Evolutionary conservation across 1,140 invertebrate genomes (phyloP).

Genomic region (Cheumatopsyche charites): DNA sequence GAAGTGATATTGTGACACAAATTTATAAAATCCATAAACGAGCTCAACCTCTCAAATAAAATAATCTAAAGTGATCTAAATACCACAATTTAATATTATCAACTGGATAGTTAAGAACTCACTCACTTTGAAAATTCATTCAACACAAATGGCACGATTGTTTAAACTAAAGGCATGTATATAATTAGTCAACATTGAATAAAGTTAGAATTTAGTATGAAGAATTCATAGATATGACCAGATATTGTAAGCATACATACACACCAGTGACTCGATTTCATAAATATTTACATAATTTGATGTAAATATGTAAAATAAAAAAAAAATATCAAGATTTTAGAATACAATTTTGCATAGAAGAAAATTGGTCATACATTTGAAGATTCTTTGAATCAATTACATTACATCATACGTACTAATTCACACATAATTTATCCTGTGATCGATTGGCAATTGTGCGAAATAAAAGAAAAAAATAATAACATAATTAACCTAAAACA

Average conservation of each 20-base stretch:
- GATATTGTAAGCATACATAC: too few relatives aligned
- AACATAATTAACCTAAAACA: neutral
- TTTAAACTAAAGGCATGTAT: conserved; percentile 8
- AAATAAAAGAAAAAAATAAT: neutral
- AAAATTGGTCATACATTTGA: conserved; percentile 5
- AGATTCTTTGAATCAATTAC: conserved; percentile 3
- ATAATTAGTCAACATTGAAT: too few relatives aligned
- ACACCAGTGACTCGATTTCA: neutral
- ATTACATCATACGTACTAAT: neutral
- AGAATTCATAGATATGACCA: too few relatives aligned
- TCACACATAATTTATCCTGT: neutral
- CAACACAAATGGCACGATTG: neutral
- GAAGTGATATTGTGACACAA: too few relatives aligned
- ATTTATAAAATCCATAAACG: too few relatives aligned
- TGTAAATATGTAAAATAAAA: neutral
- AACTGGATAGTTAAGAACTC: too few relatives aligned
- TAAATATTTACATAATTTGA: neutral
- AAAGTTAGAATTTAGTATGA: too few relatives aligned
- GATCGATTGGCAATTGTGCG: conserved; percentile 6
- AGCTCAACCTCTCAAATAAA: too few relatives aligned
- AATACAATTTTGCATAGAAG: neutral
- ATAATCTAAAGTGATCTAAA: too few relatives aligned
- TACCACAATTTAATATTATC: too few relatives aligned
- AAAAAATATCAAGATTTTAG: conserved; percentile 3
- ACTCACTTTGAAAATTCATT: neutral